Evolutionary conservation across 2,797 vertebrate genomes (phyloP), one percentile per base, ranked within the genome.

Genomic region (Acanthurus lineatus): DNA sequence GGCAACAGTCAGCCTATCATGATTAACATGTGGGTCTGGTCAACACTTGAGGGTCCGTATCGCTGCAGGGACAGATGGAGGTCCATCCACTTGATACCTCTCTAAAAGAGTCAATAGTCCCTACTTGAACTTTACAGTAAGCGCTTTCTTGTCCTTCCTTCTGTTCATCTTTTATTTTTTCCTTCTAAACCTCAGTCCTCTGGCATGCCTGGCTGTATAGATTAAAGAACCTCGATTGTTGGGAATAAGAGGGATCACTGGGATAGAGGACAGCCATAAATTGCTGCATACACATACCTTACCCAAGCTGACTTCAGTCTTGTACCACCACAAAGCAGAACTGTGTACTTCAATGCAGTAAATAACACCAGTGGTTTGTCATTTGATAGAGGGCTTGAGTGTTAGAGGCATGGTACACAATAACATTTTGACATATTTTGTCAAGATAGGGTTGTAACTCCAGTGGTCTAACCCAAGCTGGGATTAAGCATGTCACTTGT

Each of bases 361-460:
- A 88, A 90, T 86, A 87, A 62, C 62, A 71, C 77, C 68, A 74
- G 70, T 6, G 60, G 69, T 88, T 88, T 83, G 74, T 77, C 77
- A 83, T 85, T 85, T 80, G 76, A 86, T 81, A 69, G 60, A 84
- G 57, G 44, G 45, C 59, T 52, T 82, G 73, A 83, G 80, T 81
- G 73, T 72, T 65, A 73, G 71, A 82, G 53, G 77, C 35, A 35
- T 71, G 58, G 64, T 45, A 77, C 72, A 83, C 82, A 89, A 90
- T 91, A 90, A 89, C 89, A 91, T 91, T 90, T 91, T 72, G 88
- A 90, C 76, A 88, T 86, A 80, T 88, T 87, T 88, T 82, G 69
- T 88, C 63, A 86, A 79, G 68, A 85, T 77, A 78, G 61, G 16
- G 68, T 68, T 76, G 42, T 48, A 59, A 42, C 70, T 72, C 56